Percentiles rank a stretch among this genome's conserved stretches.
phyloP scores from a whole-genome alignment of 2,113 vertebrate species.

The Tachysurus fulvidraco region DNA sequence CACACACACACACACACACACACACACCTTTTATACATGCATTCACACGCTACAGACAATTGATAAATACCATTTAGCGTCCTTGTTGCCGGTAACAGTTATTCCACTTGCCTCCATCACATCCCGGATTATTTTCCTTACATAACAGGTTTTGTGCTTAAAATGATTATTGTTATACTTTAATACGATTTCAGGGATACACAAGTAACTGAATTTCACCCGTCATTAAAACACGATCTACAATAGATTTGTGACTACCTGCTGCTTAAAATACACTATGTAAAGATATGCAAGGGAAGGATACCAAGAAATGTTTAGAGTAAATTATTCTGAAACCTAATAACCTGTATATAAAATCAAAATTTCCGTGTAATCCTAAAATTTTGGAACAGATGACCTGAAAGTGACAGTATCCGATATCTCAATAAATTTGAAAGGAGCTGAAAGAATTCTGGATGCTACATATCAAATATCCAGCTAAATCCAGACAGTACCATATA shows the following conservation, averaged over 20 bases:
- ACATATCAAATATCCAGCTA: constrained; percentile 20
- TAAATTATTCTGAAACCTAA: background rate
- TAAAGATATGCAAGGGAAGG: background rate
- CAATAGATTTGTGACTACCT: background rate
- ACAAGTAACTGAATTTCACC: background rate
- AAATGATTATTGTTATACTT: background rate
- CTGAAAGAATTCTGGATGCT: background rate
- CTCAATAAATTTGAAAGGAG: constrained; percentile 5
- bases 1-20: too few relatives aligned
- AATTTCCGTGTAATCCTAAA: background rate
- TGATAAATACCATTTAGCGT: too few relatives aligned
- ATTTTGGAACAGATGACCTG: constrained; percentile 42
- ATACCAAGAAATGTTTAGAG: background rate
- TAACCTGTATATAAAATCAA: background rate
- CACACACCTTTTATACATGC: too few relatives aligned
- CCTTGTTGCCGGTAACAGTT: background rate
- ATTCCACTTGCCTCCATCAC: background rate
- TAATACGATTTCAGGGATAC: background rate
- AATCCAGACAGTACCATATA: constrained; percentile 3
- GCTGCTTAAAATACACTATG: background rate
- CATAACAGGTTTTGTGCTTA: background rate
- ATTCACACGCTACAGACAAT: too few relatives aligned
- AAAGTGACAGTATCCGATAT: constrained; percentile 25
- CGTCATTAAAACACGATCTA: constrained; percentile 1
- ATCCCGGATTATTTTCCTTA: background rate